These are phyloP conservation scores for Mactra quadrangularis DNA, from an alignment of 1,140 invertebrate species.

Conservation along the genomic window DNA sequence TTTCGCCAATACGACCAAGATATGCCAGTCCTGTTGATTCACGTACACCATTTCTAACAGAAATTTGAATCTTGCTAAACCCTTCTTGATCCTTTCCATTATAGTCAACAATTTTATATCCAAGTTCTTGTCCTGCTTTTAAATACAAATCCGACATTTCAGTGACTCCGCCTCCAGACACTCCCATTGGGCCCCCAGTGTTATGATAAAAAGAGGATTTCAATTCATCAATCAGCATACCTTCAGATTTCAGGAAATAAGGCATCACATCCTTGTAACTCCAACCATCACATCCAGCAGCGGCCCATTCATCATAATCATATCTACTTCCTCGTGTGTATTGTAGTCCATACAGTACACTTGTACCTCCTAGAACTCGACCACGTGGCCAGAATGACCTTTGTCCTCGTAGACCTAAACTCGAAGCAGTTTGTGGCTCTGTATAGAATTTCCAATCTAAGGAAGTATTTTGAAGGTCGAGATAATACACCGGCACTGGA, in stretches of 20 bases:
- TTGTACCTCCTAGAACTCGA: constrained; percentile 89
- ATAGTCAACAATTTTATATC: constrained; percentile 81
- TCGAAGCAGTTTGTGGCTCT: constrained; percentile 89
- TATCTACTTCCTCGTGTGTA: constrained; percentile 95
- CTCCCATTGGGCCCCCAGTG: constrained; percentile 67
- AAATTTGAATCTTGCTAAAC: constrained; percentile 12
- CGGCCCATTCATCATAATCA: constrained; percentile 97
- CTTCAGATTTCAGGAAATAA: constrained; percentile 87
- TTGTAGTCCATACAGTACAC: constrained; percentile 97
- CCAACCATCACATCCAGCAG: constrained; percentile 95
- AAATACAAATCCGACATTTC: constrained; percentile 67
- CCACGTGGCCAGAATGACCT: constrained; percentile 67
- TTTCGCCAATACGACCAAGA: constrained; percentile 8
- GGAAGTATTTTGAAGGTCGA: constrained; percentile 45
- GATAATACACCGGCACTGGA: constrained; percentile 65
- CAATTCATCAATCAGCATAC: constrained; percentile 32
- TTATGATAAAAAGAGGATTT: constrained; percentile 66
- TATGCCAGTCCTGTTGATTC: background rate
- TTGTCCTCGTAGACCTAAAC: constrained; percentile 5
- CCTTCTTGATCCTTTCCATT: constrained; percentile 62
- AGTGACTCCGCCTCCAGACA: constrained; percentile 64
- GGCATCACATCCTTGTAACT: constrained; percentile 89
- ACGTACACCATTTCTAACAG: constrained; percentile 23
- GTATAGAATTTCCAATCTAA: constrained; percentile 97
- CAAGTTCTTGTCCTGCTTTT: constrained; percentile 73